Evolutionary conservation across 1,140 invertebrate genomes (phyloP).

Genomic region (Himalopsyche phryganea): DNA sequence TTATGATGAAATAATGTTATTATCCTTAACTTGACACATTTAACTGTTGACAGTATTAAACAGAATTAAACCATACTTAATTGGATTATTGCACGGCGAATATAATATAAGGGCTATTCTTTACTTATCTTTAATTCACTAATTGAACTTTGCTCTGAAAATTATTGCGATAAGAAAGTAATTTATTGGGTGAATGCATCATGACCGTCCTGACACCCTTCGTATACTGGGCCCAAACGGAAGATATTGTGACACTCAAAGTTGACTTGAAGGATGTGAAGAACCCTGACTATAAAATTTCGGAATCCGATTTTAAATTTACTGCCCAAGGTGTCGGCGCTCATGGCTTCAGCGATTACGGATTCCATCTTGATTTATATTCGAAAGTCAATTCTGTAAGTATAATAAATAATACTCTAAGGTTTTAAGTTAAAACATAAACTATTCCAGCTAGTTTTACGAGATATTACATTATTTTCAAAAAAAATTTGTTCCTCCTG

Average conservation of each 20-base stretch:
- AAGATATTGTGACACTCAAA: slow-evolving; percentile 69
- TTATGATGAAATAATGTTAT: too few relatives aligned
- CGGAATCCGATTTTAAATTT: slow-evolving; percentile 60
- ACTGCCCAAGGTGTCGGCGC: slow-evolving; percentile 66
- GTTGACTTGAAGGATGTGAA: slow-evolving; percentile 81
- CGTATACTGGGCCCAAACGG: slow-evolving; percentile 91
- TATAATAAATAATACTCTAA: neutral
- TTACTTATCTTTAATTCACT: too few relatives aligned
- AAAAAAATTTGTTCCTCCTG: neutral
- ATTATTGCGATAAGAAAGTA: too few relatives aligned
- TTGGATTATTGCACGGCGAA: too few relatives aligned
- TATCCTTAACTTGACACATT: too few relatives aligned
- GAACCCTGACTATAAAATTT: slow-evolving; percentile 57
- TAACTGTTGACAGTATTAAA: too few relatives aligned
- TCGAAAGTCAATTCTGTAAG: slow-evolving; percentile 64
- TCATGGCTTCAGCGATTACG: slow-evolving; percentile 65
- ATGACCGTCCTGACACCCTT: slow-evolving; percentile 68
- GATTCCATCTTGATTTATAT: slow-evolving; percentile 70
- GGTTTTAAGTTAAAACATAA: neutral
- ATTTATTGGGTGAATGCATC: too few relatives aligned
- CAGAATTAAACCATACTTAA: too few relatives aligned
- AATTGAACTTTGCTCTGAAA: too few relatives aligned
- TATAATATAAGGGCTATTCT: too few relatives aligned
- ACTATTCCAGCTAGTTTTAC: neutral
- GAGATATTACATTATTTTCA: neutral